Evolutionary conservation across 2,113 vertebrate species (phyloP).

Genomic region (Lota lota): DNA sequence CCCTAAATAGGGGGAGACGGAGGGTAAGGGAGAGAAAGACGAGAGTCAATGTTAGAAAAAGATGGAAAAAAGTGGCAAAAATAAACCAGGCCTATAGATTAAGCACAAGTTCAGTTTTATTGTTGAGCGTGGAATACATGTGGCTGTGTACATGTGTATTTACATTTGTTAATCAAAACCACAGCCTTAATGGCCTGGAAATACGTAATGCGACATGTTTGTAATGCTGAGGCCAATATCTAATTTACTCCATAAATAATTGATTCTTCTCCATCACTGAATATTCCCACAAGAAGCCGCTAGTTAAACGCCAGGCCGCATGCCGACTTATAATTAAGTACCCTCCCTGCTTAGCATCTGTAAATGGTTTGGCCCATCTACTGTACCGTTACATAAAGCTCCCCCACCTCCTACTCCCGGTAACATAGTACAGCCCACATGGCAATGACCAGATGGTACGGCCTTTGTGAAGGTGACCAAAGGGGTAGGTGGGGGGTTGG

Average conservation of each 20-base stretch:
- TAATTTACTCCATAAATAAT: constrained; percentile 45
- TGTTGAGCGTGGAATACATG: not conserved
- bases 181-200: not conserved
- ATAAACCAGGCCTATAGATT: not conserved
- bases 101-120: not conserved
- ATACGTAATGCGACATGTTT: constrained; percentile 17
- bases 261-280: constrained; percentile 29
- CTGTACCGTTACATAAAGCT: constrained; percentile 16
- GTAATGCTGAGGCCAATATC: constrained; percentile 23
- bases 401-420: constrained; percentile 23
- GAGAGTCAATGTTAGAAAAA: not conserved
- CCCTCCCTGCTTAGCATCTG: not conserved
- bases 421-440: constrained; percentile 65
- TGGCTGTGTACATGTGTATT: constrained; percentile 7
- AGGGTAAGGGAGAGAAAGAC: not conserved
- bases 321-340: constrained; percentile 22
- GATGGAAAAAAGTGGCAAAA: not conserved
- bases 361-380: not conserved
- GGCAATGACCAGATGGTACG: constrained; percentile 61
- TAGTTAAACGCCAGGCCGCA: constrained; percentile 29
- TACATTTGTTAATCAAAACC: not conserved
- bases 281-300: constrained; percentile 28
- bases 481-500: not conserved
- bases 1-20: constrained; percentile 65
- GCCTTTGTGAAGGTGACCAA: constrained; percentile 58